Percentiles rank a stretch among this genome's conserved stretches.
phyloP scores from a whole-genome alignment of 2,797 vertebrate species.

The Microctenopoma stevenorrisi region DNA sequence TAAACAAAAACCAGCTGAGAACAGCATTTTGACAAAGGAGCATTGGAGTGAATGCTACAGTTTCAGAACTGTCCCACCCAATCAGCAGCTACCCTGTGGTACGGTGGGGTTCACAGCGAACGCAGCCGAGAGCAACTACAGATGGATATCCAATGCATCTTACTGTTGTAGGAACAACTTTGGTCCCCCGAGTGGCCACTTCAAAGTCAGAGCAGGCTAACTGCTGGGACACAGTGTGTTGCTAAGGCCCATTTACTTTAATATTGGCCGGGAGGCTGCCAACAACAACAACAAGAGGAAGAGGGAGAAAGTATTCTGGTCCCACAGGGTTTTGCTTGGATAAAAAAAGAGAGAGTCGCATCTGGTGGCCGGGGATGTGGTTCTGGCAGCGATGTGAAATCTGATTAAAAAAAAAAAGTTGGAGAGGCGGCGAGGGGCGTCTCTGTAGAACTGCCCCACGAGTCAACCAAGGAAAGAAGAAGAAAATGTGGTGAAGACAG shows the following conservation, averaged over 20 bases:
- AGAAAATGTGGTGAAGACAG: neutral
- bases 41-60: conserved; percentile 38
- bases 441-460: conserved; percentile 14
- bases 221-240: conserved; percentile 58
- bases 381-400: conserved; percentile 64
- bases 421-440: conserved; percentile 22
- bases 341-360: conserved; percentile 39
- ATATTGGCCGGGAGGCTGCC: conserved; percentile 54
- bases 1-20: conserved; percentile 57
- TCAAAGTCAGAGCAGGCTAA: conserved; percentile 56
- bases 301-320: conserved; percentile 57
- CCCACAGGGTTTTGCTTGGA: conserved; percentile 35
- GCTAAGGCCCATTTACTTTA: conserved; percentile 58
- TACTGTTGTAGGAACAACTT: conserved; percentile 27
- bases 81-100: conserved; percentile 21
- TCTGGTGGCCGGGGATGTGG: conserved; percentile 55
- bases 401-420: conserved; percentile 54
- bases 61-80: conserved; percentile 16
- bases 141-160: conserved; percentile 49
- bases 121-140: conserved; percentile 20
- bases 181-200: conserved; percentile 49
- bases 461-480: conserved; percentile 12
- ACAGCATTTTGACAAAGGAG: conserved; percentile 48
- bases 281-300: conserved; percentile 67
- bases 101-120: conserved; percentile 27